phyloP scores from a whole-genome alignment of 2,888 invertebrate genomes.

The Elysia crispata region DNA sequence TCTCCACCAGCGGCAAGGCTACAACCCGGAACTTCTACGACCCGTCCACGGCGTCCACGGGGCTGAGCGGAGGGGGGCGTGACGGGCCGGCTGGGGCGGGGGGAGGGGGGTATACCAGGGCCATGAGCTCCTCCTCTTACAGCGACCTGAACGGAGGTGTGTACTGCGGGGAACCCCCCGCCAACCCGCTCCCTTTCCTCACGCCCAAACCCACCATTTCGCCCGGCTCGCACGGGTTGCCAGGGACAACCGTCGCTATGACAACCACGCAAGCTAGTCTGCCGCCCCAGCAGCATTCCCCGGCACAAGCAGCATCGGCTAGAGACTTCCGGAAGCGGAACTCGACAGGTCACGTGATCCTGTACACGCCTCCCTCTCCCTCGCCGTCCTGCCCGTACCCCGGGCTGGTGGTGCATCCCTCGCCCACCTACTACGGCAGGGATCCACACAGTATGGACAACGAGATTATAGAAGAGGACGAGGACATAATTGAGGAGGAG shows the following conservation, averaged over 20 bases:
- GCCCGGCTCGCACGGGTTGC: no score
- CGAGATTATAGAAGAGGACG: conserved; percentile 3
- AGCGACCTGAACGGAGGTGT: conserved; percentile 45
- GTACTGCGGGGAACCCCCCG: conserved; percentile 40
- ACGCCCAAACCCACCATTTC: no score
- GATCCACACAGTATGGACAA: not conserved
- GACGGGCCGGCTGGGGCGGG: not conserved
- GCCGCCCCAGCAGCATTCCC: no score
- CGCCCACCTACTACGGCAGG: not conserved
- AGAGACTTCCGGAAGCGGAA: not conserved
- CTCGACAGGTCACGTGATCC: not conserved
- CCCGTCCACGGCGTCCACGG: conserved; percentile 49
- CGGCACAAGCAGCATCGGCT: not conserved
- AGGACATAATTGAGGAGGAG: not conserved
- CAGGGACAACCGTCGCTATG: no score
- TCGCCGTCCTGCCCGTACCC: not conserved
- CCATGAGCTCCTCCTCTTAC: not conserved
- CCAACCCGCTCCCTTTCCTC: not conserved
- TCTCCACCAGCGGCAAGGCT: conserved; percentile 61
- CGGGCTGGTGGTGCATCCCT: conserved; percentile 19
- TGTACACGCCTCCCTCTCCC: not conserved
- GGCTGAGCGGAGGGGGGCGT: conserved; percentile 10
- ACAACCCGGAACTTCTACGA: conserved; percentile 53
- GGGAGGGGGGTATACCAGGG: no score
- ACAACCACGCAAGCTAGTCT: no score